Conservation (phyloP, 2,888 invertebrate genomes). For the Pyrochroa serraticornis region DNA sequence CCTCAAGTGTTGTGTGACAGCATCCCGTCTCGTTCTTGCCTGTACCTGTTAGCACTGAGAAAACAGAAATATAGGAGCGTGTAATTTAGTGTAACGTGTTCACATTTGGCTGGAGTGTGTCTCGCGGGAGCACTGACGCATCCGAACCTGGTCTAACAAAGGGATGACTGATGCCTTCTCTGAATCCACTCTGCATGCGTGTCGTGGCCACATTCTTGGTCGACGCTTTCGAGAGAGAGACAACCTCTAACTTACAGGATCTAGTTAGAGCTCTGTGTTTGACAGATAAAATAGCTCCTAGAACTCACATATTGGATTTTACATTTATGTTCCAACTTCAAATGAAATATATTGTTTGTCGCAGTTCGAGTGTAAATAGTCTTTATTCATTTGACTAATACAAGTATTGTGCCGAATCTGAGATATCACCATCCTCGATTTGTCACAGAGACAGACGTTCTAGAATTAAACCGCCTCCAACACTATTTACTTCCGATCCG, state of each 20-base stretch:
- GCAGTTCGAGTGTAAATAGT: slow-evolving; percentile 24
- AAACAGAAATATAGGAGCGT: slow-evolving; percentile 35
- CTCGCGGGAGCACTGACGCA: slow-evolving; percentile 36
- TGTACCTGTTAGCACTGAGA: slow-evolving; percentile 28
- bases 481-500: too few relatives aligned
- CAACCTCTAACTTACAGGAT: slow-evolving; percentile 26
- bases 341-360: slow-evolving; percentile 28
- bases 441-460: slow-evolving; percentile 1
- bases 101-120: slow-evolving; percentile 38
- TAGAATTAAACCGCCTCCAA: too few relatives aligned
- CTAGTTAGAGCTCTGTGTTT: slow-evolving; percentile 29
- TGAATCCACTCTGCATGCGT: slow-evolving; percentile 34
- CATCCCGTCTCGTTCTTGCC: slow-evolving; percentile 25
- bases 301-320: slow-evolving; percentile 31
- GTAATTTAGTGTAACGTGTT: slow-evolving; percentile 41
- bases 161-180: slow-evolving; percentile 38
- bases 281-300: slow-evolving; percentile 30
- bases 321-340: slow-evolving; percentile 26
- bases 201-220: slow-evolving; percentile 37
- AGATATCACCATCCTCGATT: slow-evolving; percentile 7
- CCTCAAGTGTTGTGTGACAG: slow-evolving; percentile 30
- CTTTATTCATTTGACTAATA: slow-evolving; percentile 21
- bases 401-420: slow-evolving; percentile 9
- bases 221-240: slow-evolving; percentile 26
- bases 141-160: slow-evolving; percentile 36